Evolutionary conservation across 2,888 invertebrate species (phyloP).

Genomic region (Cheilosia pagana): DNA sequence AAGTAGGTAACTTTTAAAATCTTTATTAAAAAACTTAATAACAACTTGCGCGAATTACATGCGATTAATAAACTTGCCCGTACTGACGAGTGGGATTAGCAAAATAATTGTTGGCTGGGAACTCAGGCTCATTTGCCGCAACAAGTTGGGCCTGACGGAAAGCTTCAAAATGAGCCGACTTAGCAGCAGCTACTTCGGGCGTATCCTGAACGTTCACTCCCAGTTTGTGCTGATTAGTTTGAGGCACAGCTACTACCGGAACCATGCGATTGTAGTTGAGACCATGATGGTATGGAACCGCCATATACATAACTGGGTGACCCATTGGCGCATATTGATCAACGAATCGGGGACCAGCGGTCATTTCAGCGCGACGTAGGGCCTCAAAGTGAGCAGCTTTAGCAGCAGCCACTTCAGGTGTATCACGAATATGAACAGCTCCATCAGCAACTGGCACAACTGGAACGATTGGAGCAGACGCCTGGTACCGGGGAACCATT

Average conservation of each 20-base stretch:
- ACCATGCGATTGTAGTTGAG: conserved; percentile 28
- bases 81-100: conserved; percentile 47
- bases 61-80: conserved; percentile 38
- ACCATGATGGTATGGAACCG: conserved; percentile 26
- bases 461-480: conserved; percentile 9
- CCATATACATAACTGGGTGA: conserved; percentile 37
- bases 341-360: conserved; percentile 22
- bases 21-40: too few relatives aligned
- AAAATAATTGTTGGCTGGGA: conserved; percentile 34
- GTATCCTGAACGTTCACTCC: conserved; percentile 82
- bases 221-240: conserved; percentile 63
- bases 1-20: too few relatives aligned
- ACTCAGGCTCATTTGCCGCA: conserved; percentile 43
- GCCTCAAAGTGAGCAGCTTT: conserved; percentile 81
- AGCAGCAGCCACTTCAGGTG: conserved; percentile 83
- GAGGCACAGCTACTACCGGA: conserved; percentile 35
- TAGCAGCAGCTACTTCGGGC: conserved; percentile 83
- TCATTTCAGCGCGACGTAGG: conserved; percentile 79
- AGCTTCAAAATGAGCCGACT: conserved; percentile 81
- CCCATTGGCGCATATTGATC: conserved; percentile 26
- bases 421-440: conserved; percentile 80
- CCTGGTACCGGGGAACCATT: conserved; percentile 9
- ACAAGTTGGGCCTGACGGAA: conserved; percentile 79
- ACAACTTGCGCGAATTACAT: background rate
- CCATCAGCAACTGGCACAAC: conserved; percentile 21